Conservation (phyloP, 2,797 vertebrate species). For the Acanthis flammea region DNA sequence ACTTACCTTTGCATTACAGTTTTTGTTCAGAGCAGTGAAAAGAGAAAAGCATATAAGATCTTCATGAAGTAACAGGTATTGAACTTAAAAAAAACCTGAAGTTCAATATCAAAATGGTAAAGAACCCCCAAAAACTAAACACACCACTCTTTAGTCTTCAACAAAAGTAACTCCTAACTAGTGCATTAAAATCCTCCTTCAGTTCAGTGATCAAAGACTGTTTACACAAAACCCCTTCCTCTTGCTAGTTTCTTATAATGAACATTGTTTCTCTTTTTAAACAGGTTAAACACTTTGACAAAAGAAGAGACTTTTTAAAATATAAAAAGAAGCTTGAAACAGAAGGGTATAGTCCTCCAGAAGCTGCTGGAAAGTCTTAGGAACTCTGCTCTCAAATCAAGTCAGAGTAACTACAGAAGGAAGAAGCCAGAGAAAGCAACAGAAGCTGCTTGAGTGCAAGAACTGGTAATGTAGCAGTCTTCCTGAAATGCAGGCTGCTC, state of each 20-base stretch:
- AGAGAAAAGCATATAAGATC: background rate
- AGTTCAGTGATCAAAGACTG: background rate
- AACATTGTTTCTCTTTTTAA: background rate
- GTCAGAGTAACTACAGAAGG: background rate
- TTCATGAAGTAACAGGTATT: background rate
- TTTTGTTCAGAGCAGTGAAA: background rate
- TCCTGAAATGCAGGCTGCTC: background rate
- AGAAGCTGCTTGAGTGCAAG: background rate
- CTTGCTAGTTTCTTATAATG: background rate
- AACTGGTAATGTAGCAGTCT: background rate
- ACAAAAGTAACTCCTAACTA: background rate
- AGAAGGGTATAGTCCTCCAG: conserved; percentile 79
- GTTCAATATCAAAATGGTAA: background rate
- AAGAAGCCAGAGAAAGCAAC: background rate
- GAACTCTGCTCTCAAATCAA: background rate
- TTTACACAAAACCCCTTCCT: background rate
- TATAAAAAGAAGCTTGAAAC: conserved; percentile 88
- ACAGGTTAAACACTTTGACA: conserved; percentile 93
- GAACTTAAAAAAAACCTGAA: background rate
- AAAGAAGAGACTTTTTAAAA: conserved; percentile 92
- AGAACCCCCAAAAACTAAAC: fast-evolving
- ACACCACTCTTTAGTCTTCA: fast-evolving
- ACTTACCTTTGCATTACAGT: background rate
- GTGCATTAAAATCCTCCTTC: background rate
- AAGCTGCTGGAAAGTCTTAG: conserved; percentile 72